Percentiles rank a stretch among this genome's conserved stretches.
phyloP scores from a whole-genome alignment of 1,140 invertebrate genomes.

The Drosophila cardini region DNA sequence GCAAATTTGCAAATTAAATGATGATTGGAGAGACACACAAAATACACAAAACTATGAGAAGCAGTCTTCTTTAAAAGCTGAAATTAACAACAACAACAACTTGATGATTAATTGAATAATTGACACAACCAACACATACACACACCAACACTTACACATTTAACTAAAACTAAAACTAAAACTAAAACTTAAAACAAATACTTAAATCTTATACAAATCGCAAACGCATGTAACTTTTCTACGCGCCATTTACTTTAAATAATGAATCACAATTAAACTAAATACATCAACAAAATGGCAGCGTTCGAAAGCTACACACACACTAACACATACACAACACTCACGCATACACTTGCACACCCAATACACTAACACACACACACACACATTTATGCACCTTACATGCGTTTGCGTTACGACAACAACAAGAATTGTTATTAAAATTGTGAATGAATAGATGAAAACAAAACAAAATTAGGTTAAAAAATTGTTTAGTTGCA shows the following conservation, averaged over 20 bases:
- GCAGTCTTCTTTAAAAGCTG: slow-evolving; percentile 13
- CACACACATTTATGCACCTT: slow-evolving; percentile 38
- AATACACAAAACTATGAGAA: slow-evolving; percentile 8
- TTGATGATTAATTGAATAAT: slow-evolving; percentile 28
- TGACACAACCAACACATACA: slow-evolving; percentile 14
- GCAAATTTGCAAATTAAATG: slow-evolving; percentile 8
- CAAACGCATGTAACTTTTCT: slow-evolving; percentile 80
- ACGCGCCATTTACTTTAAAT: slow-evolving; percentile 69
- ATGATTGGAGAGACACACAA: slow-evolving; percentile 10
- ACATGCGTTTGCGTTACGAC: slow-evolving; percentile 70
- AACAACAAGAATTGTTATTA: slow-evolving; percentile 43
- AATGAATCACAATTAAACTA: slow-evolving; percentile 32
- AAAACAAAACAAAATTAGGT: slow-evolving; percentile 40
- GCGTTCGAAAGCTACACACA: slow-evolving; percentile 64
- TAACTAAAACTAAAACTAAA: slow-evolving; percentile 20
- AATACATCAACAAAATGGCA: slow-evolving; percentile 52
- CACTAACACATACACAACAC: slow-evolving; percentile 19
- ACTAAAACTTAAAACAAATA: slow-evolving; percentile 20
- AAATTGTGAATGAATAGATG: slow-evolving; percentile 51
- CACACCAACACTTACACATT: slow-evolving; percentile 12
- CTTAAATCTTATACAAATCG: slow-evolving; percentile 29
- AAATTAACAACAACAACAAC: slow-evolving; percentile 17
- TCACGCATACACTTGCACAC: slow-evolving; percentile 16
- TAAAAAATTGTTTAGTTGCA: slow-evolving; percentile 53
- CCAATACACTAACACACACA: neutral